Base-by-base conservation (phyloP, 2,797 vertebrate genomes). In the Hippocampus kuda region DNA sequence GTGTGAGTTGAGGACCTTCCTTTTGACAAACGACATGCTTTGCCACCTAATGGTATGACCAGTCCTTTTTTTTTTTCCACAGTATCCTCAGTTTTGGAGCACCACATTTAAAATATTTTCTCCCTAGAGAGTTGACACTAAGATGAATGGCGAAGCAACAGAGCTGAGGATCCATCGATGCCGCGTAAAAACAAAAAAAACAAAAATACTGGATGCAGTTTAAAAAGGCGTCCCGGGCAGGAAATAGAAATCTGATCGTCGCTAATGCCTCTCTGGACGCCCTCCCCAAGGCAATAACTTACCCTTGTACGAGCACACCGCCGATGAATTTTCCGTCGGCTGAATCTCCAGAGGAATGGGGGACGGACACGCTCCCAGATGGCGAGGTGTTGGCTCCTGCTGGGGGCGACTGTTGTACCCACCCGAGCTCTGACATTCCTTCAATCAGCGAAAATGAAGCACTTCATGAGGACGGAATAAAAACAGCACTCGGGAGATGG, bases 131-230 rank as follows among this genome's bases (percentile, higher is more conserved):
- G 63, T 9, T 27, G 63, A 27, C 63, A 65, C 15, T 20, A 65
- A 65, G 44, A 65, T 48, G 44, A 48, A 65, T 65, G 63, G 44
- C 63, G 27, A 64, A 64, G 61, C 11, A 1, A 63, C 22, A 41
- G 18, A 34, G 34, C 34, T 41, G 60, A 64, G 62, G n/a, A 65
- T 20, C 16, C 46, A 65, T 26, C 44, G 26, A 48, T 49, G 46
- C 24, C 44, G 42, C 63, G 8, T 65, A 48, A 65, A n/a, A 24
- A 6, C 22, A 51, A 0, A 51, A 13, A 18, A 13, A n/a, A 46
- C 4, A 5, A 22, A 42, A 2, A 9, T 48, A 46, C 42, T 48
- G 63, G 24, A 30, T 27, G 63, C 44, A 22, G 9, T 65, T 20
- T 65, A 65, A 24, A 65, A 24, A 65, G 63, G 42, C 42, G 3